Evolutionary conservation across 2,113 vertebrate species (phyloP), one percentile per base, ranked within the genome.

Genomic region (Pelvicachromis taeniatus): DNA sequence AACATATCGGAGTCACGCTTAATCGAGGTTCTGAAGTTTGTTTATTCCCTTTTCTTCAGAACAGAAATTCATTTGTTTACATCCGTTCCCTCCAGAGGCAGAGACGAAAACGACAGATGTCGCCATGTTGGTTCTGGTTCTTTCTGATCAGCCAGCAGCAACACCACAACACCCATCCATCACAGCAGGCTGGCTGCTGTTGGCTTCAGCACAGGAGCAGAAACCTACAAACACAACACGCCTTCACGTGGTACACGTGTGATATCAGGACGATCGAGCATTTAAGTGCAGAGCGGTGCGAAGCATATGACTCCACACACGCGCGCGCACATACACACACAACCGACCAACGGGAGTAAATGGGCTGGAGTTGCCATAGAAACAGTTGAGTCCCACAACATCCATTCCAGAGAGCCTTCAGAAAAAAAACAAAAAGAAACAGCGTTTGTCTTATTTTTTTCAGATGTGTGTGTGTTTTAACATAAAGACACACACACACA

Each of bases 341-440:
- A 65, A 79, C 81, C 11, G 23, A 87, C 21, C 81, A 81, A 85
- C 59, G 90, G 88, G 89, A 94, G 90, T 90, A 94, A 95, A 94
- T 94, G 87, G 93, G 88, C 90, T 92, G 80, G 54, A 73, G 96
- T 96, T 95, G 88, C 95, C 93, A 95, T 95, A 92, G 96, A 94
- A 96, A 96, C 95, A 92, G 89, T 77, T 56, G 40, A 93, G 92
- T 96, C 92, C 91, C 89, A 93, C 92, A 93, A 93, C 93, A 93
- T 90, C 87, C 80, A 91, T 89, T 88, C 85, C 86, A 91, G 85
- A 90, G 84, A 93, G 85, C 91, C 87, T 91, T 94, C 80, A 91
- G 88, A 90, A 91, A 88, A 92, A 92, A 93, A n/a, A 7, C 0
- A 88, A 92, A 92, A 93, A 77, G 92, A 92, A 91, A 65, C 90